Evolutionary conservation across 1,140 invertebrate species (phyloP), one percentile per base, ranked within the genome.

Genomic region (Diuraphis noxia): DNA sequence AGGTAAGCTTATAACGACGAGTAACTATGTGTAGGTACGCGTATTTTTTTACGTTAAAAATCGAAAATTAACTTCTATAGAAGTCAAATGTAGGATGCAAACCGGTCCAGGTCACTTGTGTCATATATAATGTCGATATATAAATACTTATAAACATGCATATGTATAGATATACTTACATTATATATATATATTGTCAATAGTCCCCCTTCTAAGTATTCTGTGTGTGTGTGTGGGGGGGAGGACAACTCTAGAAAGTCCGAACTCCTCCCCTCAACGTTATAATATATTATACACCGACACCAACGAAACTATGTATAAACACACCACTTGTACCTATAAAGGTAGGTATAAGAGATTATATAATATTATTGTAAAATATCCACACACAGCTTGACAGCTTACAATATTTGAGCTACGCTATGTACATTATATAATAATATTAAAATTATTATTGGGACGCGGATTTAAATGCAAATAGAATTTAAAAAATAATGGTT

Each of bases 81-180:
- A 88, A 88, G 86, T 88, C 36, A 30, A 63, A 38, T 40, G 86
- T 88, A 88, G 46, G 86, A 88, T 30, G 46, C 63, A 88, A 88
- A 88, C 86, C 86, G 86, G 86, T 88, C 38, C 36, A 63, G 52
- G 23, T 82, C 23, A 82, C 56, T 72, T 17, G 56, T 72, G 13
- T 72, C n/a, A 13, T 63, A 10, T 72, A 72, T 17, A 17, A 30
- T 21, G 30, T 72, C 30, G 5, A n/a, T 63, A 34, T n/a, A 72
- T 17, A 72, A 0, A 6, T 72, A 72, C 25, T 72, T 21, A 63
- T 30, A n/a, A n/a, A n/a, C n/a, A n/a, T n/a, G n/a, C n/a, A n/a
- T n/a, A n/a, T n/a, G n/a, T n/a, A n/a, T n/a, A n/a, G n/a, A n/a
- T n/a, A n/a, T n/a, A n/a, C n/a, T n/a, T n/a, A n/a, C n/a, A n/a